These are phyloP conservation scores for Chaetodon trifascialis DNA, from an alignment of 2,113 vertebrate genomes.

Conservation along the genomic window DNA sequence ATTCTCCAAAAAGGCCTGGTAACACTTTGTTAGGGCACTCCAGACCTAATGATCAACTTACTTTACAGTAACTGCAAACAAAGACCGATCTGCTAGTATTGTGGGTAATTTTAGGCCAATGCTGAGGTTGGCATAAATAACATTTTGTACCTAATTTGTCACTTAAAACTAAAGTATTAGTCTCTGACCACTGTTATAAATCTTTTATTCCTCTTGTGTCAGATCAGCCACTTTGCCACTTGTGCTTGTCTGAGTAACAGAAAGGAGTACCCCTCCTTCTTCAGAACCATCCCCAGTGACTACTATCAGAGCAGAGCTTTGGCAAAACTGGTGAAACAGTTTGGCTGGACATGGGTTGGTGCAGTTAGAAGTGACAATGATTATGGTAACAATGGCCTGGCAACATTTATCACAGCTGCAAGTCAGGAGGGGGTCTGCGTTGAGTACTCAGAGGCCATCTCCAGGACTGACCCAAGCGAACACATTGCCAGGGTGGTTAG, in stretches of 20 bases:
- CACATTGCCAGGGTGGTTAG: constrained; percentile 73
- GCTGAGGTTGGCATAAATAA: not conserved
- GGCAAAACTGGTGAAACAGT: constrained; percentile 82
- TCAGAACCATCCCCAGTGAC: constrained; percentile 87
- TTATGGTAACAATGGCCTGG: constrained; percentile 85
- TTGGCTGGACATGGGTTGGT: constrained; percentile 86
- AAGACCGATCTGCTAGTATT: not conserved
- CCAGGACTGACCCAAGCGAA: constrained; percentile 74
- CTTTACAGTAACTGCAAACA: not conserved
- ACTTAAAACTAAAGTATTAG: not conserved
- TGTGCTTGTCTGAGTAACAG: constrained; percentile 85
- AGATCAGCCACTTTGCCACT: constrained; percentile 86
- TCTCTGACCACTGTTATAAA: not conserved
- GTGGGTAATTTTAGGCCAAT: not conserved
- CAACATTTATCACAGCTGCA: constrained; percentile 80
- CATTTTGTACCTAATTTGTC: not conserved
- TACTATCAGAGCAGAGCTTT: constrained; percentile 84
- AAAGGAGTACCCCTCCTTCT: constrained; percentile 82
- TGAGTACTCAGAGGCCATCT: constrained; percentile 83
- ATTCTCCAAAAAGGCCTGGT: not conserved
- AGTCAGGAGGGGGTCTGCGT: constrained; percentile 79
- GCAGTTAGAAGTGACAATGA: constrained; percentile 84
- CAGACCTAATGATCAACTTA: not conserved
- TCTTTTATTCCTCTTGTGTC: constrained; percentile 10
- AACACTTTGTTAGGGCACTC: not conserved